Evolutionary conservation across 2,113 vertebrate genomes (phyloP), one percentile per base, ranked within the genome.

Genomic region (Hystrix cristata): DNA sequence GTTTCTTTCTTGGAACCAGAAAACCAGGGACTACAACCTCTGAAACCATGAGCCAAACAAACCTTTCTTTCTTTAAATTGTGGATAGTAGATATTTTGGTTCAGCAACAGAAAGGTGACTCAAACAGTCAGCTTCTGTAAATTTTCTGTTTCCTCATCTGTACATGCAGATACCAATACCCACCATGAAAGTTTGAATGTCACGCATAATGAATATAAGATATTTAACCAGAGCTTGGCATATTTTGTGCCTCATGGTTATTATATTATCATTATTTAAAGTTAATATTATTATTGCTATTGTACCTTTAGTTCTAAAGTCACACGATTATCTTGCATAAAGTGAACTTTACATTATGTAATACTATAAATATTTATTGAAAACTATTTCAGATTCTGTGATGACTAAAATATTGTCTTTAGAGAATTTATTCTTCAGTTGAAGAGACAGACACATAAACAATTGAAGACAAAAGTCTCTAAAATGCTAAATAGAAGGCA

Each of bases 341-440:
- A 59, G 27, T 64, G 6, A 59, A 57, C 15, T 93, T 51, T 87
- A 27, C 34, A 38, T 88, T 95, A 65, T 38, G 34, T 76, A 92
- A 90, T 69, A 57, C 23, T 53, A 55, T 92, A 92, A 94, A 81
- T 96, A 96, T 80, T 93, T 96, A 67, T 43, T 38, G n/a, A 84
- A 87, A 83, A 92, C 14, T 19, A 57, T 72, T 69, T 96, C 84
- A 80, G 43, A 46, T 31, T 92, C 78, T 90, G 27, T 38, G 21
- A 80, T 87, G n/a, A 90, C 31, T 95, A 80, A 81, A 69, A 84
- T 15, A 46, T 19, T 93, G 51, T 90, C 90, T 64, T 97, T 67
- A 81, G 84, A 87, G 38, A 87, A 87, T 92, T 82, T 87, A 51
- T 71, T 67, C 62, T 93, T 97, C 93, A 51, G 16, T 88, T 90